phyloP scores from a whole-genome alignment of 2,797 vertebrate species.

The Eupleurogrammus muticus region DNA sequence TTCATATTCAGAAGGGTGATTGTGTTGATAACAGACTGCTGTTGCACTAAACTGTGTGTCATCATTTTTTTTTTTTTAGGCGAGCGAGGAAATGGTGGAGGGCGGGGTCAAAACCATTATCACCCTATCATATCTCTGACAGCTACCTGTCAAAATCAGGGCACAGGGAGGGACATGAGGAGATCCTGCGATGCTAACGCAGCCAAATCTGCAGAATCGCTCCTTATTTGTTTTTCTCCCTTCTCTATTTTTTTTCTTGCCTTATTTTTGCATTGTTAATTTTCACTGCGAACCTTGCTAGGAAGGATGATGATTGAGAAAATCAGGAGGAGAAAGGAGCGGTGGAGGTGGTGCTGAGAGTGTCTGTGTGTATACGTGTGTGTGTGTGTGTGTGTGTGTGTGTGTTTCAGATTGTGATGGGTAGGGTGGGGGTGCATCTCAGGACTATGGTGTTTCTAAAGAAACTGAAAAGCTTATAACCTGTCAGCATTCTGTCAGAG shows the following conservation, averaged over 20 bases:
- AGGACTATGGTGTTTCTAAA: conserved; percentile 78
- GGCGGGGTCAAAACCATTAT: conserved; percentile 84
- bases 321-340: conserved; percentile 47
- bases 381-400: conserved; percentile 52
- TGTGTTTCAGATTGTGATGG: conserved; percentile 38
- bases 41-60: conserved; percentile 72
- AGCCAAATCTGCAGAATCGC: conserved; percentile 67
- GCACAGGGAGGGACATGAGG: conserved; percentile 69
- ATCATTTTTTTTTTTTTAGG: conserved; percentile 56
- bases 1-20: conserved; percentile 68
- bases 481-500: conserved; percentile 97
- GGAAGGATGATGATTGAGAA: conserved; percentile 85
- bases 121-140: conserved; percentile 85
- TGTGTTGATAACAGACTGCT: conserved; percentile 77
- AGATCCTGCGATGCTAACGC: conserved; percentile 79
- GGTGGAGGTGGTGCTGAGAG: conserved; percentile 39
- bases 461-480: conserved; percentile 88
- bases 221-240: conserved; percentile 18
- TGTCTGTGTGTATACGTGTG: no score
- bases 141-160: conserved; percentile 91
- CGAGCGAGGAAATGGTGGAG: conserved; percentile 56
- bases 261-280: conserved; percentile 91
- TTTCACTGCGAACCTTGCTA: conserved; percentile 91
- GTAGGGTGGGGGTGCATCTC: conserved; percentile 53
- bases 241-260: conserved; percentile 69